Conservation (phyloP, 2,888 invertebrate species). For the Troglohyphantes excavatus region DNA sequence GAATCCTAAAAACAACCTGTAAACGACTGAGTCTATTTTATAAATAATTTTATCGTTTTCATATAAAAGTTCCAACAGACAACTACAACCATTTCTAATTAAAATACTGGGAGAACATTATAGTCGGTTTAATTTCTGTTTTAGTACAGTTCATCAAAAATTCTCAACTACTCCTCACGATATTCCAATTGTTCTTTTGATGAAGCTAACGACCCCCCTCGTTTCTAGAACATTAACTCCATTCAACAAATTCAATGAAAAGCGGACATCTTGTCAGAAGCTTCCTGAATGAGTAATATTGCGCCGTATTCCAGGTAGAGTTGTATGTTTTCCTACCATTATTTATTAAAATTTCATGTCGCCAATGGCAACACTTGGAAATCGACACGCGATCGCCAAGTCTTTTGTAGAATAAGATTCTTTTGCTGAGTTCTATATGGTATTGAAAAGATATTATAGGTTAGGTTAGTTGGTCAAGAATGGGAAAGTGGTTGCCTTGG, state of each 20-base stretch:
- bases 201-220: neutral
- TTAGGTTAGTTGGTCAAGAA: slow-evolving; percentile 57
- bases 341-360: neutral
- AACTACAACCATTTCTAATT: no score
- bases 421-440: neutral
- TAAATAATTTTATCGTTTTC: no score
- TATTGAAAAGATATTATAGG: slow-evolving; percentile 24
- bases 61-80: no score
- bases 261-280: slow-evolving; percentile 21
- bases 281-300: slow-evolving; percentile 24
- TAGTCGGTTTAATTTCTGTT: no score
- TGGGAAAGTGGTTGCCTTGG: slow-evolving; percentile 28
- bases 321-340: neutral
- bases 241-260: neutral
- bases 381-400: no score
- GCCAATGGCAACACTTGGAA: neutral
- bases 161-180: no score
- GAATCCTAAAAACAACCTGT: no score
- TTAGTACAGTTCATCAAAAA: no score
- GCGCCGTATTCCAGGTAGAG: neutral
- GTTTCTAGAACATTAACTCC: slow-evolving; percentile 6
- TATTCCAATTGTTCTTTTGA: no score
- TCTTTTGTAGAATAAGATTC: neutral
- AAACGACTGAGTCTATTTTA: no score
- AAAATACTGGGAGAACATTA: no score